These are phyloP conservation scores for Danionella cerebrum DNA, from an alignment of 2,113 vertebrate species.

Conservation along the genomic window DNA sequence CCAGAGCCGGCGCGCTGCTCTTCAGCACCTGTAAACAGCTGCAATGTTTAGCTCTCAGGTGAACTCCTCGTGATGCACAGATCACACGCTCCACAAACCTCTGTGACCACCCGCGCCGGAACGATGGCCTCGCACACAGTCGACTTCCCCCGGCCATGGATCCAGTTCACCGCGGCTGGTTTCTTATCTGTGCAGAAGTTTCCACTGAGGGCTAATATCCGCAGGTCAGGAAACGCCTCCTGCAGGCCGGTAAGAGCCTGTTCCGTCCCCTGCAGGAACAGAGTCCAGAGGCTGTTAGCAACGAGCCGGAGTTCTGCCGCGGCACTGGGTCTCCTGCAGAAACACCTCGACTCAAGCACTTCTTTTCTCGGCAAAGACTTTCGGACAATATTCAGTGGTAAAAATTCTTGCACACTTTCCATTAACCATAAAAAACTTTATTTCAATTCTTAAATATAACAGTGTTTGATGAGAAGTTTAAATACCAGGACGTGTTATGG, in stretches of 20 bases:
- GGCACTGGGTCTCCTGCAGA: too few relatives aligned
- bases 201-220: constrained; percentile 84
- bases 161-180: constrained; percentile 92
- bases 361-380: too few relatives aligned
- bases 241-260: constrained; percentile 77
- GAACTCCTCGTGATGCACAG: too few relatives aligned
- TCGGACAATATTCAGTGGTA: too few relatives aligned
- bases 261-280: constrained; percentile 78
- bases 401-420: too few relatives aligned
- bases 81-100: constrained; percentile 56
- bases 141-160: constrained; percentile 93
- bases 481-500: too few relatives aligned
- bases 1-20: constrained; percentile 76
- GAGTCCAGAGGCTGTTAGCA: background rate
- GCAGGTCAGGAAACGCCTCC: constrained; percentile 84
- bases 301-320: too few relatives aligned
- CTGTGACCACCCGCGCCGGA: constrained; percentile 82
- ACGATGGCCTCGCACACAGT: constrained; percentile 90
- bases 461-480: too few relatives aligned
- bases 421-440: too few relatives aligned
- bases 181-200: constrained; percentile 98
- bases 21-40: constrained; percentile 78
- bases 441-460: too few relatives aligned
- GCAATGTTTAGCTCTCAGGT: too few relatives aligned
- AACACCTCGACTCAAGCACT: too few relatives aligned